These are phyloP conservation scores for Sarcophaga bullata DNA, from an alignment of 1,140 invertebrate species.

Conservation along the genomic window DNA sequence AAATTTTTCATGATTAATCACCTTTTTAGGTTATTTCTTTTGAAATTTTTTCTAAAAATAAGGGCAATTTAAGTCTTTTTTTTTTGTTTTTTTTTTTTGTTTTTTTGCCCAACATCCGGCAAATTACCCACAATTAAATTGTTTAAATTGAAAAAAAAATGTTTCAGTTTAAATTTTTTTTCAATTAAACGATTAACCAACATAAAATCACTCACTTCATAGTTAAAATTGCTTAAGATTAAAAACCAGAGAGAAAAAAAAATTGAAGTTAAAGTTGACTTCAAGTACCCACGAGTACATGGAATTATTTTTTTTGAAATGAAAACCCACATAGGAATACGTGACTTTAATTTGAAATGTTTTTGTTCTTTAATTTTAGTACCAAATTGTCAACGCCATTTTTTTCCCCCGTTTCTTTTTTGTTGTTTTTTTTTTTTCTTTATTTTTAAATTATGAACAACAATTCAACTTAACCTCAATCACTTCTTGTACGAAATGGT, in stretches of 20 bases:
- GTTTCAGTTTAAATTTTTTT: neutral
- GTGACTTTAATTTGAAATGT: conserved; percentile 5
- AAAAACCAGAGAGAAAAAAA: neutral
- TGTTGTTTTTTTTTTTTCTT: neutral
- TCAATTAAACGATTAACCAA: conserved; percentile 10
- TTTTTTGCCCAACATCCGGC: conserved; percentile 1
- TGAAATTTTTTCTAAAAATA: too few species aligned
- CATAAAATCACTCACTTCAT: neutral
- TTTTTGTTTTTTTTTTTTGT: neutral
- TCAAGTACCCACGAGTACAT: conserved; percentile 3
- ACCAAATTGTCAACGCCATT: conserved; percentile 9
- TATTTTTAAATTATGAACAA: neutral
- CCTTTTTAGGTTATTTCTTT: too few species aligned
- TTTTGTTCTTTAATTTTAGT: neutral
- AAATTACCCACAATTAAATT: neutral
- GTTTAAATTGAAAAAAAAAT: neutral
- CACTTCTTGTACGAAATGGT: conserved; percentile 1
- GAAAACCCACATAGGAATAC: conserved; percentile 13
- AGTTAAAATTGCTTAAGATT: neutral
- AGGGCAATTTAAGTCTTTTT: too few species aligned
- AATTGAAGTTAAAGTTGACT: neutral
- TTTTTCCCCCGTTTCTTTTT: neutral
- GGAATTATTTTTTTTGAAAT: neutral
- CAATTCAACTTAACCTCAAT: conserved; percentile 14
- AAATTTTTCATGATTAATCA: too few species aligned